Base-by-base conservation (phyloP, 2,113 vertebrate species). In the Crotophaga sulcirostris region DNA sequence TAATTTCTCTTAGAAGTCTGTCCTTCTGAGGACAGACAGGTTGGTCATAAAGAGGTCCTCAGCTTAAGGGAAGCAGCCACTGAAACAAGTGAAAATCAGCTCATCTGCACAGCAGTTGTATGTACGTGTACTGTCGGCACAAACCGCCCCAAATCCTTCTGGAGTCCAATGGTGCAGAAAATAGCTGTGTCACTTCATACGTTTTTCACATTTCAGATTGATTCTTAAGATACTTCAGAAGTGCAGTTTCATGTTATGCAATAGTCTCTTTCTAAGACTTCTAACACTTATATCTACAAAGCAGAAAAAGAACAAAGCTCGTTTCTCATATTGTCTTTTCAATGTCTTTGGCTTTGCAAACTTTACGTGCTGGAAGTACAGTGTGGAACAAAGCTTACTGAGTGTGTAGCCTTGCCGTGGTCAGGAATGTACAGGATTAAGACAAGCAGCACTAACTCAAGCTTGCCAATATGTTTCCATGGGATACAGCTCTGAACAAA, bases 351-450 rank as follows among this genome's bases (percentile, higher is more conserved):
- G 78, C 59, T 94, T 83, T 33, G 15, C 25, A 29, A 72, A 84
- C 44, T 84, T 75, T 4, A 74, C 90, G 62, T 38, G 63, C 83
- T 72, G 26, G 2, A 89, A 90, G 66, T 40, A 34, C 33, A 26
- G 36, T 1, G 0, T 33, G 58, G 76, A 72, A 87, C 75, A 45
- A 75, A 96, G 64, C 68, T 92, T 10, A 20, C 9, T 38, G 88
- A 93, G 34, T 13, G n/a, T 7, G 25, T 44, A 87, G 77, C 67
- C 70, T 84, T 78, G 64, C 31, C 15, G 0, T 4, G 28, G 94
- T 47, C 80, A 92, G 95, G 96, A 95, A 97, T 74, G 90, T 9
- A 51, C 83, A 63, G 77, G 96, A 96, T 97, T 97, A 96, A 78
- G 88, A 93, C 85, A 90, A 89, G 84, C 70, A 47, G 62, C 3